phyloP scores from a whole-genome alignment of 2,888 invertebrate genomes.

The Dendrolimus houi region DNA sequence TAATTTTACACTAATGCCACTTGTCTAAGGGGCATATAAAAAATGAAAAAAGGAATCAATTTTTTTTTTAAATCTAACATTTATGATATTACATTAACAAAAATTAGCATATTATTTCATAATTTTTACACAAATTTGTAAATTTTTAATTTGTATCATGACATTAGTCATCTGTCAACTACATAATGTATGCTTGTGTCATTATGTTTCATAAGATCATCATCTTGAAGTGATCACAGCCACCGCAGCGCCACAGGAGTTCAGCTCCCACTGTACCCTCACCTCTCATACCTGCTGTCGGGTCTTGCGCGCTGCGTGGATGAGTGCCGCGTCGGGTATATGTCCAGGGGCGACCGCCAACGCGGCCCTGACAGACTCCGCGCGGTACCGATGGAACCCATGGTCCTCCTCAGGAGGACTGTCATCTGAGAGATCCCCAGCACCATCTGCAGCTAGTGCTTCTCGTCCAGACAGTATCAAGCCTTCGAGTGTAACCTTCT shows the following conservation, averaged over 20 bases:
- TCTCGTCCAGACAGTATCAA: slow-evolving; percentile 87
- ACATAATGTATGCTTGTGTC: no score
- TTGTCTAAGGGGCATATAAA: no score
- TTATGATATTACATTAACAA: no score
- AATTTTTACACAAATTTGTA: no score
- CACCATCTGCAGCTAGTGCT: slow-evolving; percentile 87
- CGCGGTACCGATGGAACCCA: slow-evolving; percentile 67
- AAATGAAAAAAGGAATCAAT: no score
- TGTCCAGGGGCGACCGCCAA: slow-evolving; percentile 86
- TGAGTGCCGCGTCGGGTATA: slow-evolving; percentile 98
- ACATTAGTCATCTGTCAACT: no score
- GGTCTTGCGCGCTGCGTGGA: slow-evolving; percentile 96
- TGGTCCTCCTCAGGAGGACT: slow-evolving; percentile 56
- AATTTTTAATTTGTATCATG: no score
- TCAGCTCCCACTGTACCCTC: slow-evolving; percentile 80
- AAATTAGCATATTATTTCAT: no score
- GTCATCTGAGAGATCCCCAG: slow-evolving; percentile 79
- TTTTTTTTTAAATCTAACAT: no score
- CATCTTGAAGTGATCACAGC: background rate
- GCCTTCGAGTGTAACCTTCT: slow-evolving; percentile 66
- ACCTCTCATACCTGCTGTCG: slow-evolving; percentile 89
- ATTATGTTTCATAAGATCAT: no score
- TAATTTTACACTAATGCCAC: no score
- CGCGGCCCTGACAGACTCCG: slow-evolving; percentile 86
- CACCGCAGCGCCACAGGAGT: slow-evolving; percentile 11